Conservation (phyloP, 2,888 invertebrate genomes). For the Sinohyriopsis cumingii region DNA sequence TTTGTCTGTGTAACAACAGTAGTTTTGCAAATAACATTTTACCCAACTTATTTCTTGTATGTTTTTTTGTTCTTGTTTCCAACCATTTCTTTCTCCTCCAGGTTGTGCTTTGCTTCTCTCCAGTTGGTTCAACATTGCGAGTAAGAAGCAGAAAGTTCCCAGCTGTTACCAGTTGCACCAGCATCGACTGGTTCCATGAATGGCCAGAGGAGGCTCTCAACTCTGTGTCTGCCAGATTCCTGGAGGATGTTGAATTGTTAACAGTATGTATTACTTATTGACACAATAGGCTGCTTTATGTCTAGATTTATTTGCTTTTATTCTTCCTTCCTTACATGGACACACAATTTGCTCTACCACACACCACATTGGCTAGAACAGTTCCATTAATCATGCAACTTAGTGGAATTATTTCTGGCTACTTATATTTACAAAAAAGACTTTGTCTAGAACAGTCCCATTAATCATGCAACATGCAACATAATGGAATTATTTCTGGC, state of each 20-base stretch:
- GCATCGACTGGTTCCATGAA: constrained; percentile 98
- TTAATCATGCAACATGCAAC: too few species aligned
- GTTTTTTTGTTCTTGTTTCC: not conserved
- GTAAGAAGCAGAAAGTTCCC: constrained; percentile 96
- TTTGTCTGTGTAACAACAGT: not conserved
- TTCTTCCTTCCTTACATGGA: too few species aligned
- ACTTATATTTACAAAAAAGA: too few species aligned
- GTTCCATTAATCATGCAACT: too few species aligned
- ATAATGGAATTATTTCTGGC: too few species aligned
- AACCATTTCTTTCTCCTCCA: constrained; percentile 72
- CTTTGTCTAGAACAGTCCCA: too few species aligned
- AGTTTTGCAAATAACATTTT: not conserved
- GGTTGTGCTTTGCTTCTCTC: constrained; percentile 97
- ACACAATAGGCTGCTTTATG: not conserved
- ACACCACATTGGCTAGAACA: too few species aligned
- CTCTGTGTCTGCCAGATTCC: constrained; percentile 91
- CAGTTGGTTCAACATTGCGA: constrained; percentile 93
- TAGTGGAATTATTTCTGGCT: too few species aligned
- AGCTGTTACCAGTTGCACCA: constrained; percentile 94
- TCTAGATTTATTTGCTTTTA: not conserved
- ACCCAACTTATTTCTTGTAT: not conserved
- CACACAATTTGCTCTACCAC: too few species aligned
- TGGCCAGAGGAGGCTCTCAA: constrained; percentile 98
- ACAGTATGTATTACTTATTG: constrained; percentile 73
- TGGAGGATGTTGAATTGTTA: constrained; percentile 85